A percentile compares a stretch with the other conserved stretches of the same genome.
Evolutionary conservation across 1,140 invertebrate genomes (phyloP).

Genomic region (Marisa cornuarietis): DNA sequence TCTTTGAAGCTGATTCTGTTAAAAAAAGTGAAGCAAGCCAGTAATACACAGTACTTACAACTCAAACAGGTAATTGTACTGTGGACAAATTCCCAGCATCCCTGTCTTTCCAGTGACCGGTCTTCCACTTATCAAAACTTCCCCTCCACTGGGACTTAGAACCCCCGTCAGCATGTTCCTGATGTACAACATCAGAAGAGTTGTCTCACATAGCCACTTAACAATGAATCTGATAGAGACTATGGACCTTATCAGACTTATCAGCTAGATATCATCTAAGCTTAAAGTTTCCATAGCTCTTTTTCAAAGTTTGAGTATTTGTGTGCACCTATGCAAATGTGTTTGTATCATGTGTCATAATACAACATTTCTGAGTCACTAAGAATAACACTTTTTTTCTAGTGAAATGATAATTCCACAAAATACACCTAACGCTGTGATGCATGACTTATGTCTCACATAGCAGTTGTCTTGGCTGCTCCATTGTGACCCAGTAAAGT

Average conservation of each 20-base stretch:
- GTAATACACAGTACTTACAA: conserved; percentile 60
- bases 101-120: conserved; percentile 68
- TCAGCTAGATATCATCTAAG: no score
- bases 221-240: no score
- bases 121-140: conserved; percentile 82
- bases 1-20: not conserved
- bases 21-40: not conserved
- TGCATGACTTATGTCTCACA: conserved; percentile 63
- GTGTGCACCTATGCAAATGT: no score
- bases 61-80: conserved; percentile 74
- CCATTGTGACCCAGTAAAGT: conserved; percentile 72
- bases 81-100: conserved; percentile 73
- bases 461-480: conserved; percentile 72
- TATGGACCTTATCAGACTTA: no score
- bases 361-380: not conserved
- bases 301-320: no score
- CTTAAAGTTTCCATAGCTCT: no score
- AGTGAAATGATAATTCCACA: not conserved
- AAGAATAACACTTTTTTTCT: conserved; percentile 5
- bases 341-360: no score
- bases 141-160: conserved; percentile 75
- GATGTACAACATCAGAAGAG: conserved; percentile 17
- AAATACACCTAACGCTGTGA: not conserved
- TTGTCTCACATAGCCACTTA: no score
- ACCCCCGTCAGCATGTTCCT: conserved; percentile 85